phyloP scores from a whole-genome alignment of 2,888 invertebrate genomes.

The Leptogaster cylindrica region DNA sequence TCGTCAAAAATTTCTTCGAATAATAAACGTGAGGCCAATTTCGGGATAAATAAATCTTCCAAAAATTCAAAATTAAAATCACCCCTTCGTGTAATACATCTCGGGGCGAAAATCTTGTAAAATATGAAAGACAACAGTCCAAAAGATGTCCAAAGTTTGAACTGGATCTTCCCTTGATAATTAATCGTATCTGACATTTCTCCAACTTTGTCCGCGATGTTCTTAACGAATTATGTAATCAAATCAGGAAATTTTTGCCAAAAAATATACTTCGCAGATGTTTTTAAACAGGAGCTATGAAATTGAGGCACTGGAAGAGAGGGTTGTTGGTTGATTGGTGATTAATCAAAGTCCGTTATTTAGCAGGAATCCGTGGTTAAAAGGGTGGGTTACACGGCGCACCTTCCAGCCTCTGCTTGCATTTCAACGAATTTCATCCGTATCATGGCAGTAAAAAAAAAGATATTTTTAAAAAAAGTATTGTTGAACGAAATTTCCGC shows the following conservation, averaged over 20 bases:
- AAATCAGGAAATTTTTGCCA: conserved; percentile 20
- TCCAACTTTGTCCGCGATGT: conserved; percentile 15
- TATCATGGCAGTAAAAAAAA: no score
- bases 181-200: conserved; percentile 34
- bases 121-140: conserved; percentile 34
- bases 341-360: conserved; percentile 25
- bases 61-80: conserved; percentile 28
- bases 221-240: conserved; percentile 8
- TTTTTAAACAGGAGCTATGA: conserved; percentile 16
- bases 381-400: neutral
- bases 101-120: conserved; percentile 9
- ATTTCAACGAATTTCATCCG: neutral
- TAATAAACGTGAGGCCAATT: neutral
- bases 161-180: neutral
- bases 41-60: conserved; percentile 2
- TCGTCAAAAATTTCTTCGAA: neutral
- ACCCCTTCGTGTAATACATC: conserved; percentile 1
- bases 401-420: neutral
- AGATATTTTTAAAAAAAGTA: no score
- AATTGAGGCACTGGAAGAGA: conserved; percentile 5
- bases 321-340: conserved; percentile 17
- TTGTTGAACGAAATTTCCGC: no score
- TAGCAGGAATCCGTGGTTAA: conserved; percentile 12
- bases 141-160: conserved; percentile 31
- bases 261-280: conserved; percentile 28